Evolutionary conservation across 2,113 vertebrate species (phyloP).

Genomic region (Chascanopsetta lugubris): DNA sequence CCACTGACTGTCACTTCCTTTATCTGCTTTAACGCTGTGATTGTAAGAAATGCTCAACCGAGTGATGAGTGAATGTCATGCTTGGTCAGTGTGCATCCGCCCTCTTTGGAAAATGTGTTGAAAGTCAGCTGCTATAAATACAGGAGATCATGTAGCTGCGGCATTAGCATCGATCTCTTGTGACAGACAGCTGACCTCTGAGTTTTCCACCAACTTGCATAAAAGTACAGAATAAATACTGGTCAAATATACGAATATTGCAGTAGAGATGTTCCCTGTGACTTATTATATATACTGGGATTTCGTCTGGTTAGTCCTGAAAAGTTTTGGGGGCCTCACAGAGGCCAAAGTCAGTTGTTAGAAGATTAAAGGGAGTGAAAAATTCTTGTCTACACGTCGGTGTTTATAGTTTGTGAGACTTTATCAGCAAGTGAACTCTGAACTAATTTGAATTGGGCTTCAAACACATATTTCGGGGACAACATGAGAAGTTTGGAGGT

Average conservation of each 20-base stretch:
- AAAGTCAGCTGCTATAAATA: conserved; percentile 77
- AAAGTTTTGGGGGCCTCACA: too few relatives aligned
- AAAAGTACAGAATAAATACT: neutral
- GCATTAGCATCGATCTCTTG: conserved; percentile 47
- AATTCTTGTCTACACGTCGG: neutral
- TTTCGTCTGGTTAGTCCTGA: neutral
- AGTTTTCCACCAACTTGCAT: neutral
- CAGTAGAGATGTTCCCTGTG: neutral
- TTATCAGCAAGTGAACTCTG: neutral
- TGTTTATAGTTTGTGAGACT: neutral
- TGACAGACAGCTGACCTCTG: conserved; percentile 49
- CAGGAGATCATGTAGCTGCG: conserved; percentile 68
- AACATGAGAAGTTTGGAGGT: neutral
- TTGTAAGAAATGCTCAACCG: neutral
- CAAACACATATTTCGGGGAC: neutral
- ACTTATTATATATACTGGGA: neutral
- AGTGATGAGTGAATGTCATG: conserved; percentile 13
- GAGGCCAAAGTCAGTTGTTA: neutral
- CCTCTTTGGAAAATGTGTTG: conserved; percentile 48
- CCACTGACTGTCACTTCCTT: neutral
- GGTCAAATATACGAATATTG: neutral
- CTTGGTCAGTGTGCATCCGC: conserved; percentile 19
- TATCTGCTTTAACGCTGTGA: neutral
- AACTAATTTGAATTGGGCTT: neutral
- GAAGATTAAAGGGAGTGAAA: neutral